Evolutionary conservation across 2,888 invertebrate species (phyloP), one percentile per base, ranked within the genome.

Genomic region (Leucoma salicis): DNA sequence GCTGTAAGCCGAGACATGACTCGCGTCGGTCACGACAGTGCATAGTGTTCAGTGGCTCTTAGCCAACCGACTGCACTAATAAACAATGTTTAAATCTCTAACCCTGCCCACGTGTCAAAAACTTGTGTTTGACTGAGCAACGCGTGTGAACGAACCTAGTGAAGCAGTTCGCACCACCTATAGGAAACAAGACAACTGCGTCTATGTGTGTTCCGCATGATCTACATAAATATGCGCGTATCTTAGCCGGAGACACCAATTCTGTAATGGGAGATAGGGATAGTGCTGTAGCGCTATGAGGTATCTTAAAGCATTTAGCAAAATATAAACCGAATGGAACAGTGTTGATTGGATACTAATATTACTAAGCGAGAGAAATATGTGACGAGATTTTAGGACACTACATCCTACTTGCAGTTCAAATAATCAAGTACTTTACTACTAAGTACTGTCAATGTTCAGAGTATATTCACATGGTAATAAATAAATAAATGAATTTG

Each of bases 1-100:
- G 71, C 74, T 82, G 56, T 84, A 63, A 74, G 51, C 62, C 49
- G 43, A 12, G 47, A n/a, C 39, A 12, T 39, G 35, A 36, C 36
- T 16, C n/a, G 27, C n/a, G 27, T 27, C 27, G 11, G 4, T 1
- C 1, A 11, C 27, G 4, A 11, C 13, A 13, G 29, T 12, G 29
- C 29, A 11, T 29, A 13, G 29, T 29, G 29, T 42, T 42, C 37
- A 50, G 43, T 47, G 58, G 46, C 45, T 40, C 35, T 39, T 42
- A 53, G 53, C 53, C 53, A 39, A 49, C 58, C 53, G 57, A 57
- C 54, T 57, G 54, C 48, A 44, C 45, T 37, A 25, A 56, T 49
- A 43, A 35, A 50, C 38, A 49, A 51, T 58, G 53, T 51, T 52
- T 44, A 54, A 47, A 55, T 46, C 34, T 46, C 34, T 49, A 25